Evolutionary conservation across 2,888 invertebrate species (phyloP), one percentile per base, ranked within the genome.

Genomic region (Onchidella celtica): DNA sequence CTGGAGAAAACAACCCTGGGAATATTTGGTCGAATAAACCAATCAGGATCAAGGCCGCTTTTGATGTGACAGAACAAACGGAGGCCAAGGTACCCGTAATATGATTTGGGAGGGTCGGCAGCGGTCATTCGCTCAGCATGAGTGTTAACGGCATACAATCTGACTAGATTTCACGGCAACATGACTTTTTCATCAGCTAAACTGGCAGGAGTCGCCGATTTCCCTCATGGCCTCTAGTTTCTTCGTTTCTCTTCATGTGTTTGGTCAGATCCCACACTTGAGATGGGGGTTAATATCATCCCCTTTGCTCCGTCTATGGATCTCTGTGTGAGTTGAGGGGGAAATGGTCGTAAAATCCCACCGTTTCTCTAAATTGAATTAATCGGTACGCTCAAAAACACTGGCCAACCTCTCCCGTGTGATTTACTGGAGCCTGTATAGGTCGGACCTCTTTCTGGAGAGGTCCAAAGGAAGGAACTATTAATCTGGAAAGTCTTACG

Each of bases 211-310:
- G 6, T 11, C 47, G 17, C 47, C 6, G 47, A 47, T 47, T 47
- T 47, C 47, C 47, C 47, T 17, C 9, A 17, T 47, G 47, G 47
- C 17, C 47, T 11, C n/a, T n/a, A n/a, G n/a, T n/a, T n/a, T n/a
- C n/a, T n/a, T n/a, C n/a, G n/a, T n/a, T 47, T 59, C n/a, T 4
- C 59, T 59, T 24, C 59, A 59, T 59, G 3, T 4, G 47, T 47
- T 17, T 47, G 47, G 6, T 6, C 47, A 11, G 47, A 47, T 47
- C 47, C 47, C 11, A 68, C 3, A 38, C n/a, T 36, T 36, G 68
- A 68, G 21, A 4, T 27, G 34, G 4, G 34, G 68, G 68, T 68
- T 68, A 36, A 68, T 68, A 24, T 36, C 68, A n/a, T 68, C 21
- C 14, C n/a, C 38, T 14, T 38, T 2, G 14, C n/a, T 24, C n/a